Evolutionary conservation across 2,888 invertebrate genomes (phyloP), one percentile per base, ranked within the genome.

Genomic region (Melitaea athalia): DNA sequence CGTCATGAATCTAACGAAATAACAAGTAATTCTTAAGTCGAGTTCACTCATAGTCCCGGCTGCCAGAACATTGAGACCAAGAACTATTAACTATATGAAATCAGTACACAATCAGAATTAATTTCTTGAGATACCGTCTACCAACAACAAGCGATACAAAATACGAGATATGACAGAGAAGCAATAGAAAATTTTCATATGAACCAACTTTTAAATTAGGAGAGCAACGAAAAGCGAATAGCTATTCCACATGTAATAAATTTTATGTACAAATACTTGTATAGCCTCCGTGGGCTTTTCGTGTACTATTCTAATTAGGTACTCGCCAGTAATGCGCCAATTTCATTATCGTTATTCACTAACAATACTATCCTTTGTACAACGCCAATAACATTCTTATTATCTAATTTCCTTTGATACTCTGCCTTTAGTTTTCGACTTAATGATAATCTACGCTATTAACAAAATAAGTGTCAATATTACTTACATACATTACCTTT

Each of bases 241-340:
- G 85, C 84, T 82, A 79, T 79, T 81, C 83, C 84, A 86, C 78
- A 83, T 78, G 80, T 84, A 79, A 78, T 85, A 84, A 81, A 81
- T 82, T 82, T 76, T 77, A 83, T 85, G 81, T 91, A 91, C 89
- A 86, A 89, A 90, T 87, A 89, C 76, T 84, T 85, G 85, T 84
- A 78, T 87, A 91, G 92, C 92, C 92, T 91, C 92, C 77, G 78
- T 67, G 85, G 92, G 90, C 91, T 86, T 81, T 81, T 82, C 85
- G 87, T 86, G 87, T 84, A 85, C 90, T 92, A 92, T 81, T 83
- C 92, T 92, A 92, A 91, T 92, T 90, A 92, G 92, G 92, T 92
- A 92, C 92, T 92, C 92, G 91, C 92, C 91, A 92, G 92, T 92
- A 92, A 92, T 92, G 92, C 92, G 92, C 92, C 92, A 91, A 92